phyloP scores from a whole-genome alignment of 2,113 vertebrate genomes.

The Platycercus adscitus region DNA sequence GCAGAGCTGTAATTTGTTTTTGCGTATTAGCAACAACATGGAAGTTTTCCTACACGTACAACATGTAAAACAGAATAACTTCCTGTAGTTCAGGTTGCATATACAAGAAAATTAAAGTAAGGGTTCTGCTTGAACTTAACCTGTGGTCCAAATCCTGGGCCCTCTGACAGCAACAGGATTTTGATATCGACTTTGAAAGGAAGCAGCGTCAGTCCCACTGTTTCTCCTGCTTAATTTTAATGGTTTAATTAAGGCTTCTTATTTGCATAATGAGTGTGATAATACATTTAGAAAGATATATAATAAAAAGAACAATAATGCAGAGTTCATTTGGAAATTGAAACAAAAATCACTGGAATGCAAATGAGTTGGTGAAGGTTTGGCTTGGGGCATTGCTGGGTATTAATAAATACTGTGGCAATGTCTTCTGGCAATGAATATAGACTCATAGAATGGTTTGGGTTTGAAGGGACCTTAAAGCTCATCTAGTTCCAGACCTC shows the following conservation, averaged over 20 bases:
- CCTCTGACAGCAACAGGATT: not conserved
- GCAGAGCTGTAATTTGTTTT: not conserved
- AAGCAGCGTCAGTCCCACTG: not conserved
- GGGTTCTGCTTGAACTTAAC: not conserved
- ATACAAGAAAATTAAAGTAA: not conserved
- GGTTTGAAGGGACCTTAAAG: not conserved
- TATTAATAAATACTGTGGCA: not conserved
- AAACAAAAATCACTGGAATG: constrained; percentile 2
- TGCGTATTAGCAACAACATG: not conserved
- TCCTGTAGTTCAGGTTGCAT: not conserved
- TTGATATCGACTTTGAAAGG: not conserved
- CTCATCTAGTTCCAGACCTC: not conserved
- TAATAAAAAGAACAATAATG: constrained; percentile 47
- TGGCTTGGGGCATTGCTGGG: not conserved
- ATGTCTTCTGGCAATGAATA: rapidly evolving
- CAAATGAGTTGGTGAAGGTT: not conserved
- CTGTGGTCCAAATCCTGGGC: not conserved
- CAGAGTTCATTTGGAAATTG: constrained; percentile 22
- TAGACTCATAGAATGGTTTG: not conserved
- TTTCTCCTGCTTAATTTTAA: constrained; percentile 54
- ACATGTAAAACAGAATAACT: rapidly evolving
- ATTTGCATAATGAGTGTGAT: constrained; percentile 53
- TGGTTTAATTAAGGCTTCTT: constrained; percentile 63
- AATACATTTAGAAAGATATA: constrained; percentile 37
- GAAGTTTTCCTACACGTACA: not conserved